phyloP scores from a whole-genome alignment of 2,888 invertebrate genomes.

The Synanthedon formicaeformis region DNA sequence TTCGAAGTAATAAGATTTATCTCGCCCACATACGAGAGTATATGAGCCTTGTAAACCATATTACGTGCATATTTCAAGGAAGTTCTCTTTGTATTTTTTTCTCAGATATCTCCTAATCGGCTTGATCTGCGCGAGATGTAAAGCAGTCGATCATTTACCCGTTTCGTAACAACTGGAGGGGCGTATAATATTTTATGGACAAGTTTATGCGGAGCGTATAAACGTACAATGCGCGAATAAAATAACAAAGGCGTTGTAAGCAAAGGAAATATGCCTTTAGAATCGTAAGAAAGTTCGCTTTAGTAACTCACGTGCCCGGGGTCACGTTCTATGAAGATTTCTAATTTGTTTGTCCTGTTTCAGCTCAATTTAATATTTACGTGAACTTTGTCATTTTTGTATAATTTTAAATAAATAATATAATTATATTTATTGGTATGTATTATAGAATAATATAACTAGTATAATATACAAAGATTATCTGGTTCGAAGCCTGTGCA shows the following conservation, averaged over 20 bases:
- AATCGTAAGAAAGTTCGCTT: conserved; percentile 10
- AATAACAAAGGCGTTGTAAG: conserved; percentile 15
- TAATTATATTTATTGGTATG: no score
- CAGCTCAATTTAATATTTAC: conserved; percentile 1
- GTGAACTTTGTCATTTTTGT: no score
- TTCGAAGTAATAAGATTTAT: no score
- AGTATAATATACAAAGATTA: no score
- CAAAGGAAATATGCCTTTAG: conserved; percentile 31
- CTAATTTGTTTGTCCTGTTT: conserved; percentile 35
- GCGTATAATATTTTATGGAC: conserved; percentile 27
- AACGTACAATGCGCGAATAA: conserved; percentile 22
- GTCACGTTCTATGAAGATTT: conserved; percentile 29
- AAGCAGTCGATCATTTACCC: not conserved
- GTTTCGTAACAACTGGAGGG: conserved; percentile 3
- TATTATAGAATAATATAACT: no score
- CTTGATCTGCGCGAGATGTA: not conserved
- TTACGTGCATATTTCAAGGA: no score
- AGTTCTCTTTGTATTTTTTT: not conserved
- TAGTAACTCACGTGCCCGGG: conserved; percentile 10
- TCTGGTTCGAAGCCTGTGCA: no score
- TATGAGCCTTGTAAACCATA: no score
- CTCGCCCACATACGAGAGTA: not conserved
- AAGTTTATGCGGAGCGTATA: conserved; percentile 25
- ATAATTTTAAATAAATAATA: no score
- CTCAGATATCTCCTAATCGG: no score